Evolutionary conservation across 2,113 vertebrate genomes (phyloP).

Genomic region (Neoarius graeffei): DNA sequence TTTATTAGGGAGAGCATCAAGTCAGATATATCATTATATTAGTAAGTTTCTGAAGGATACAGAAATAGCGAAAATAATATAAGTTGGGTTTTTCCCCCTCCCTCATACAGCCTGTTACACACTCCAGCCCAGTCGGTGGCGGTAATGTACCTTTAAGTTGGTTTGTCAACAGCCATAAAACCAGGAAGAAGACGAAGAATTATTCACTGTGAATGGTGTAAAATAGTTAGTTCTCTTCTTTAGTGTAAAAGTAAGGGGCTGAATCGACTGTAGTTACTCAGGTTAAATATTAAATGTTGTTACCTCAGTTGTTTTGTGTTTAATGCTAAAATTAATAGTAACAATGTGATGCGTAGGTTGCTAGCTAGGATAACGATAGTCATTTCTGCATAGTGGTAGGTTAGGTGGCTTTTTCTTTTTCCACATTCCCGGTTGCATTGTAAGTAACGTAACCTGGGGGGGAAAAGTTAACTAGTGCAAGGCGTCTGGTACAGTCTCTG

Average conservation of each 20-base stretch:
- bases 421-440: background rate
- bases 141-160: no score
- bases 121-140: no score
- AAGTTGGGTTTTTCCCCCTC: no score
- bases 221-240: background rate
- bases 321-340: background rate
- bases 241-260: background rate
- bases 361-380: background rate
- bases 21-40: no score
- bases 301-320: background rate
- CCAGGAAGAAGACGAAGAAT: background rate
- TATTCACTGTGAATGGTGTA: background rate
- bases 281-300: background rate
- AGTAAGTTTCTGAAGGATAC: no score
- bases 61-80: no score
- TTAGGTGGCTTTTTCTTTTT: background rate
- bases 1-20: no score
- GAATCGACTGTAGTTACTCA: no score
- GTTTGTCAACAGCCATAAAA: background rate
- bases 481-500: background rate
- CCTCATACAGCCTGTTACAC: no score
- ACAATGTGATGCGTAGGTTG: background rate
- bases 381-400: background rate
- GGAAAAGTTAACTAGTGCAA: background rate
- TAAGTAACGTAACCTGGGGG: background rate